phyloP scores from a whole-genome alignment of 2,113 vertebrate species.

The Atractosteus spatula region DNA sequence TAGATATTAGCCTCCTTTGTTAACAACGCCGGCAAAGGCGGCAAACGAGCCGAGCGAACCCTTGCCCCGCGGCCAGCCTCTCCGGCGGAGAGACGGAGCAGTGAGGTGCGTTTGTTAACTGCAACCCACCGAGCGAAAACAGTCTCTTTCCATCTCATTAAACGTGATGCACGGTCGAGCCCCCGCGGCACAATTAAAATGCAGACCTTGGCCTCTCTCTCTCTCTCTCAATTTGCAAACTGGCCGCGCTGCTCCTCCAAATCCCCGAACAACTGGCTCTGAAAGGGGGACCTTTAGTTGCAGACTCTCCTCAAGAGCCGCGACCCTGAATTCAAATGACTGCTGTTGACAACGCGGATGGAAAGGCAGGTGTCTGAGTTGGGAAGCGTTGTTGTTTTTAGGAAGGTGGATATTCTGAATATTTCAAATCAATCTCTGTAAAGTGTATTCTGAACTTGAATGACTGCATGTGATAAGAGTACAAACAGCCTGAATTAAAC shows the following conservation, averaged over 20 bases:
- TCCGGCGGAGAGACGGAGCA: slow-evolving; percentile 15
- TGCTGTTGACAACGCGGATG: no score
- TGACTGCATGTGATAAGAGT: no score
- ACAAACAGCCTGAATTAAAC: no score
- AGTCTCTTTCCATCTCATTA: slow-evolving; percentile 55
- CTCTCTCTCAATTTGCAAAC: not conserved
- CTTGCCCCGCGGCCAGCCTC: not conserved
- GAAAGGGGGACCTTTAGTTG: no score
- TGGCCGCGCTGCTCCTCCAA: not conserved
- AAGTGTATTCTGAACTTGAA: no score
- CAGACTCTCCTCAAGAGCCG: no score
- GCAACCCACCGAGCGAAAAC: slow-evolving; percentile 46
- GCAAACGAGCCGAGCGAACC: not conserved
- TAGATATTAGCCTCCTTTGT: not conserved
- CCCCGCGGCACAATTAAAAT: slow-evolving; percentile 53
- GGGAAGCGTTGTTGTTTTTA: no score
- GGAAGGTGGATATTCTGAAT: no score
- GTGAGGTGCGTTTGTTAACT: slow-evolving; percentile 51
- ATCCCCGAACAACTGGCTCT: not conserved
- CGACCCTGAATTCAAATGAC: no score
- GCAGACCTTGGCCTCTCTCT: slow-evolving; percentile 1
- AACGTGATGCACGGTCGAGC: slow-evolving; percentile 48
- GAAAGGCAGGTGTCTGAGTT: no score
- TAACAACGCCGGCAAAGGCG: not conserved
- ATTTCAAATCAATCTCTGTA: no score